A percentile compares a stretch with the other conserved stretches of the same genome.
Conservation (phyloP, 2,113 vertebrate species). For the Barnardius zonarius region DNA sequence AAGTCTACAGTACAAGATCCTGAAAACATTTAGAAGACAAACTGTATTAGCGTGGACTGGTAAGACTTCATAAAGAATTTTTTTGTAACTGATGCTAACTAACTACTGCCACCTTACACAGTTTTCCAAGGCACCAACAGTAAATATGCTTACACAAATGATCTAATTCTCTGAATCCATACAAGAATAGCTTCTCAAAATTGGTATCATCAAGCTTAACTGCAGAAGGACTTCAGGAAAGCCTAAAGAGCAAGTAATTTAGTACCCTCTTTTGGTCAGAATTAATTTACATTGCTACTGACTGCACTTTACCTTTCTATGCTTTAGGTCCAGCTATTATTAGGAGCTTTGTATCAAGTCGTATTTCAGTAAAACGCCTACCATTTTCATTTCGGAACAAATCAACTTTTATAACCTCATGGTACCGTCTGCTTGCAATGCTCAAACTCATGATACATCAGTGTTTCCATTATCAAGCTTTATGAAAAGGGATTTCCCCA, state of each 20-base stretch:
- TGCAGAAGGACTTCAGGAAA: conserved; percentile 17
- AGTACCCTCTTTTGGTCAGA: background rate
- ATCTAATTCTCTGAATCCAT: background rate
- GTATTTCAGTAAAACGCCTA: conserved; percentile 52
- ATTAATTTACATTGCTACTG: background rate
- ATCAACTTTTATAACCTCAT: conserved; percentile 9
- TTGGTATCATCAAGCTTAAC: background rate
- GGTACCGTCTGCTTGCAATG: background rate
- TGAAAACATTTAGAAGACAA: background rate
- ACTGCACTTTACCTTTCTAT: background rate
- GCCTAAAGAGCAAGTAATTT: background rate
- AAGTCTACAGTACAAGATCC: background rate
- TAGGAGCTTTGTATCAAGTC: conserved; percentile 26
- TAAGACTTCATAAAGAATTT: background rate
- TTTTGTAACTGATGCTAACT: background rate
- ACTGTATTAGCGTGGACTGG: background rate
- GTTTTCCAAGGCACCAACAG: background rate
- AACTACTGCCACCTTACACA: background rate
- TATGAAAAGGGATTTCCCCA: conserved; percentile 50
- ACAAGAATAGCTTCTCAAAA: background rate
- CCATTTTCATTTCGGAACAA: conserved; percentile 8
- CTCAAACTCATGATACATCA: conserved; percentile 43
- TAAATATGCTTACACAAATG: background rate
- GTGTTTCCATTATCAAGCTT: conserved; percentile 42
- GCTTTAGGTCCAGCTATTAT: conserved; percentile 26